Evolutionary conservation across 2,113 vertebrate genomes (phyloP), one percentile per base, ranked within the genome.

Genomic region (Lontra canadensis): DNA sequence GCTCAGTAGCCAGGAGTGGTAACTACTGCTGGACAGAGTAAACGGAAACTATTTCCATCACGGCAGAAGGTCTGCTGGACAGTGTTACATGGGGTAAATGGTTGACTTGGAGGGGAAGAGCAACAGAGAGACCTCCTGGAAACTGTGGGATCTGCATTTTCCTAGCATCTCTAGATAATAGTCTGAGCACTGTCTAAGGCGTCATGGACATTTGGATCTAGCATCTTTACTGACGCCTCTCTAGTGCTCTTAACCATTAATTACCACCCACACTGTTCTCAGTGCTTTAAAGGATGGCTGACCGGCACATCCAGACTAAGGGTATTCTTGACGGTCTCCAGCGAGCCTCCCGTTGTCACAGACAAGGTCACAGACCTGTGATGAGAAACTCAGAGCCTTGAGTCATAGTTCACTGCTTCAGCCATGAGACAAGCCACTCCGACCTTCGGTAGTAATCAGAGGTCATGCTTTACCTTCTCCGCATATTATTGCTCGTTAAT

Each of bases 401-500:
- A 94, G 94, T 94, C 87, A 87, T 21, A 42, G 36, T 31, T 85
- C 52, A 11, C 49, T 39, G 47, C 78, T 88, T 79, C 73, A 76
- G 36, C 90, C 61, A 0, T 34, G 63, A 36, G 76, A 42, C 39
- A 87, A 7, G 65, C 85, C 42, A 49, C 82, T 74, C 91, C 82
- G 23, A 17, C 88, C 88, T 73, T 88, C 78, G 82, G 49, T 87
- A 92, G 78, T 91, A 52, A 94, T 88, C 55, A 11, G 52, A 95
- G 91, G 49, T 65, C 95, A 65, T 42, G 39, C 49, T 89, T 76
- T 67, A 49, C 36, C 31, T 80, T 59, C 85, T 61, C 3, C 1
- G 42, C 44, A 0, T 49, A 12, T 73, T 47, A 23, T 31, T 95
- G 85, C 52, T 76, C 6, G 26, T 90, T 85, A 92, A 94, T 26